Percentiles rank a stretch among this genome's conserved stretches.
These are phyloP conservation scores for Syritta pipiens DNA, from an alignment of 2,888 invertebrate genomes.

Conservation along the genomic window DNA sequence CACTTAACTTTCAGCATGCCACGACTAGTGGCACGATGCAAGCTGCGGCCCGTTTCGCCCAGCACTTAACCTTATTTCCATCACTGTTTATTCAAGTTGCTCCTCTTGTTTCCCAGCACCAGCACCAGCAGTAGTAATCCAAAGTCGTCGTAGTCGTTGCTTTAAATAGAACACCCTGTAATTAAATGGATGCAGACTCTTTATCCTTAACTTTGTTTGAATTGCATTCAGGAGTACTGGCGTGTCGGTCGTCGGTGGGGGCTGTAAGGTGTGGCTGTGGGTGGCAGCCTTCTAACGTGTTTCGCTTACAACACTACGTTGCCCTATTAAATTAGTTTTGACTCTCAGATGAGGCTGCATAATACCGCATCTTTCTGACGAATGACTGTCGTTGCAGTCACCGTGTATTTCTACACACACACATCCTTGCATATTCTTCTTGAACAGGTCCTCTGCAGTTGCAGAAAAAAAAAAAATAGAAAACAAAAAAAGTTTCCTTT, in stretches of 20 bases:
- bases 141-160: conserved; percentile 32
- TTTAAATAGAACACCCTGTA: conserved; percentile 55
- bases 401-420: background rate
- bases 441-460: background rate
- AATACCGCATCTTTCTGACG: conserved; percentile 31
- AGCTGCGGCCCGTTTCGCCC: conserved; percentile 35
- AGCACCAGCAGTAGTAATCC: conserved; percentile 46
- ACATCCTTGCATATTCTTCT: conserved; percentile 12
- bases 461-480: background rate
- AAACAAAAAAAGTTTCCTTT: conserved; percentile 14
- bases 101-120: conserved; percentile 50
- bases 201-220: conserved; percentile 60
- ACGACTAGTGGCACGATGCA: conserved; percentile 46
- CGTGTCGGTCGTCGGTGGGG: conserved; percentile 19
- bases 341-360: conserved; percentile 47
- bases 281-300: background rate
- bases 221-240: conserved; percentile 47
- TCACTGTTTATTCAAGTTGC: conserved; percentile 50
- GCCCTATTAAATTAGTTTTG: conserved; percentile 39
- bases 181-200: conserved; percentile 65
- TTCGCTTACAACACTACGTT: conserved; percentile 18
- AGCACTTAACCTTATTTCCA: conserved; percentile 66
- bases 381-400: conserved; percentile 15
- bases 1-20: conserved; percentile 48
- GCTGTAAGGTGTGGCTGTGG: background rate